phyloP scores from a whole-genome alignment of 1,140 invertebrate species.

The Sarcophaga bullata region DNA sequence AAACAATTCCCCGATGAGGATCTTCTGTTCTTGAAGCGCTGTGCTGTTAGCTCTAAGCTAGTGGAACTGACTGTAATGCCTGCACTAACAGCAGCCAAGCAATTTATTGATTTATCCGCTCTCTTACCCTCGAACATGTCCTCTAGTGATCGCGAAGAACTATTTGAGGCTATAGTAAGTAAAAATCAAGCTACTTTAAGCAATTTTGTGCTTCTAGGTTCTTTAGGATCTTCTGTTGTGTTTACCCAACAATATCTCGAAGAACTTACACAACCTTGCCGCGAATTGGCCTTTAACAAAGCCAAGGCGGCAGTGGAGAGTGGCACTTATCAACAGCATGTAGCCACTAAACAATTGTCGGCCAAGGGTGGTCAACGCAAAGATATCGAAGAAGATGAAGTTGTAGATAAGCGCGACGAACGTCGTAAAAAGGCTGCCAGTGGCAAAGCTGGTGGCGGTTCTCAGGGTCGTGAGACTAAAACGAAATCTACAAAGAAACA shows the following conservation, averaged over 20 bases:
- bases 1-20: slow-evolving; percentile 80
- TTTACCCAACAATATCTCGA: slow-evolving; percentile 76
- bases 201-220: slow-evolving; percentile 68
- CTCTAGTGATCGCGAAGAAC: slow-evolving; percentile 77
- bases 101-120: slow-evolving; percentile 82
- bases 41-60: slow-evolving; percentile 74
- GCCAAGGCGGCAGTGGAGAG: slow-evolving; percentile 77
- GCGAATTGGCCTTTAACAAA: slow-evolving; percentile 75
- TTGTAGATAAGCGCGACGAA: slow-evolving; percentile 85
- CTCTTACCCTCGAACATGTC: slow-evolving; percentile 84
- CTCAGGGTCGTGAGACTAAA: slow-evolving; percentile 94
- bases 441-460: slow-evolving; percentile 89
- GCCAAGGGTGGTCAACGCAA: slow-evolving; percentile 54
- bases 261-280: slow-evolving; percentile 75
- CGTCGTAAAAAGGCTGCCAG: slow-evolving; percentile 85
- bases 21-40: slow-evolving; percentile 78
- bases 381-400: slow-evolving; percentile 58
- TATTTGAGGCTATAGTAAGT: slow-evolving; percentile 75
- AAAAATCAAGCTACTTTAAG: slow-evolving; percentile 66
- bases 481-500: slow-evolving; percentile 92
- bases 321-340: slow-evolving; percentile 74
- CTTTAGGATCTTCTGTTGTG: slow-evolving; percentile 64
- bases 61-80: slow-evolving; percentile 66
- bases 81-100: slow-evolving; percentile 77
- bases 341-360: slow-evolving; percentile 71